Conservation (phyloP, 1,140 invertebrate genomes). For the Anoplophora glabripennis region DNA sequence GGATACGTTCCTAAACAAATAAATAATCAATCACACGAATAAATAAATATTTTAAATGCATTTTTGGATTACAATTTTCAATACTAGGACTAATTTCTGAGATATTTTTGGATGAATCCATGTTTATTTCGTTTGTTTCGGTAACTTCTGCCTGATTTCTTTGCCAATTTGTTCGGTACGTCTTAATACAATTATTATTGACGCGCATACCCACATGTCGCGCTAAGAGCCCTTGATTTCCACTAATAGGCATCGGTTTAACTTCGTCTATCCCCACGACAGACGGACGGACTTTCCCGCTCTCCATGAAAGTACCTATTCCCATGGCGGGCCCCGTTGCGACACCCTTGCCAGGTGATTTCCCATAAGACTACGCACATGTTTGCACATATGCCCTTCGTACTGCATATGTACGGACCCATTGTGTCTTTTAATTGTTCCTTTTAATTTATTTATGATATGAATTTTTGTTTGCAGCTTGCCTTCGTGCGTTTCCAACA, state of each 20-base stretch:
- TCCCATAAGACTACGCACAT: constrained; percentile 50
- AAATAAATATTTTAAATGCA: no score
- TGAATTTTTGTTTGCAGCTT: constrained; percentile 14
- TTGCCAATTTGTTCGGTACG: no score
- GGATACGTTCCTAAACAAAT: no score
- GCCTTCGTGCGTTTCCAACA: constrained; percentile 11
- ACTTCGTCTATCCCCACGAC: neutral
- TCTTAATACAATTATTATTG: no score
- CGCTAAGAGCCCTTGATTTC: neutral
- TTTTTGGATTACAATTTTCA: no score
- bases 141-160: no score
- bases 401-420: constrained; percentile 20
- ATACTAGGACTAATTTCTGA: no score
- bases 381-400: constrained; percentile 39
- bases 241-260: constrained; percentile 8
- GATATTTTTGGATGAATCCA: no score
- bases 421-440: constrained; percentile 44
- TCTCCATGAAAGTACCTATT: constrained; percentile 4
- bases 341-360: constrained; percentile 45
- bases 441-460: constrained; percentile 47
- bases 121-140: no score
- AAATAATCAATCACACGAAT: no score
- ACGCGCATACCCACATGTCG: neutral
- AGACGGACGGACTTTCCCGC: constrained; percentile 1
- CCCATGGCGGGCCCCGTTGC: constrained; percentile 8